phyloP scores from a whole-genome alignment of 2,888 invertebrate species.

The Hydrotaea diabolus region DNA sequence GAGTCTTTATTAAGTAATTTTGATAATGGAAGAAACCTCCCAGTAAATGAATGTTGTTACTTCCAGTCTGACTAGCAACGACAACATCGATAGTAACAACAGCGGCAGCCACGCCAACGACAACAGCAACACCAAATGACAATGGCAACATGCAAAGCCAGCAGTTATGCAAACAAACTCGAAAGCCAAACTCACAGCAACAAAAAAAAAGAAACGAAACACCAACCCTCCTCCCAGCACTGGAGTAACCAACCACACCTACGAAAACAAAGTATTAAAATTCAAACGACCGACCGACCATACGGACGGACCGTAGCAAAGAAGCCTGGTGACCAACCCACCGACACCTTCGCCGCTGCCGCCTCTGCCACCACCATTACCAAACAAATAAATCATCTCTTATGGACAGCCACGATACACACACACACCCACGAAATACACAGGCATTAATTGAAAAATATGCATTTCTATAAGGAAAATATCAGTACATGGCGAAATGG shows the following conservation, averaged over 20 bases:
- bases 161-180: slow-evolving; percentile 15
- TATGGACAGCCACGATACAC: background rate
- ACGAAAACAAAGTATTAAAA: slow-evolving; percentile 8
- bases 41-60: slow-evolving; percentile 36
- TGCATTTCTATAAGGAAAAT: slow-evolving; percentile 23
- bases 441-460: slow-evolving; percentile 46
- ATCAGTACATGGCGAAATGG: slow-evolving; percentile 15
- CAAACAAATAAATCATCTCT: slow-evolving; percentile 37
- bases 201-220: no score
- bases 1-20: slow-evolving; percentile 62
- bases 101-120: slow-evolving; percentile 29
- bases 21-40: slow-evolving; percentile 55
- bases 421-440: background rate
- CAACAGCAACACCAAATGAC: slow-evolving; percentile 34
- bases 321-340: slow-evolving; percentile 29
- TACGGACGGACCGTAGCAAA: background rate
- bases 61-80: slow-evolving; percentile 34
- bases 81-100: slow-evolving; percentile 27
- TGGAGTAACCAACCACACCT: slow-evolving; percentile 21
- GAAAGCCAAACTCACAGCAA: background rate
- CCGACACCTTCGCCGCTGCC: background rate
- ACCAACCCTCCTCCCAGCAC: background rate
- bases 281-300: background rate
- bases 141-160: slow-evolving; percentile 27
- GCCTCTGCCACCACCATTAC: background rate